Evolutionary conservation across 2,888 invertebrate genomes (phyloP).

Genomic region (Pseudolycoriella hygida): DNA sequence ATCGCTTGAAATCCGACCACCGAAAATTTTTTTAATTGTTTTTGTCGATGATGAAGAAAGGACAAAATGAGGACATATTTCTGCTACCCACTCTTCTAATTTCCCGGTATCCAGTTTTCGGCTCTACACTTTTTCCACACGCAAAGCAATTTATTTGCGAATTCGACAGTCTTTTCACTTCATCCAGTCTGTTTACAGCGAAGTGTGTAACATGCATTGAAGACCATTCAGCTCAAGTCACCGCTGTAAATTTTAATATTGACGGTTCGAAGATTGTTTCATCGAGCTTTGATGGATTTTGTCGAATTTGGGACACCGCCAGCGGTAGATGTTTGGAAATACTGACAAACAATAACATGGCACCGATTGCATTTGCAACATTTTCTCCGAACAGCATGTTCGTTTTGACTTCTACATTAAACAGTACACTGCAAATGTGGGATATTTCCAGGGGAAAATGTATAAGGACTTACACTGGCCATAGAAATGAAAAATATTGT

Average conservation of each 20-base stretch:
- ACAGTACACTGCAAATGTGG: constrained; percentile 97
- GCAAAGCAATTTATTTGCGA: too few relatives aligned
- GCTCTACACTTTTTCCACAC: too few relatives aligned
- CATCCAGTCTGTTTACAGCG: too few relatives aligned
- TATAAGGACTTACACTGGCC: constrained; percentile 93
- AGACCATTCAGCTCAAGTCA: constrained; percentile 98
- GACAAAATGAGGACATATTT: too few relatives aligned
- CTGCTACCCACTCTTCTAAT: too few relatives aligned
- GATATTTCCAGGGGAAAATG: constrained; percentile 98
- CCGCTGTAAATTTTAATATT: constrained; percentile 95
- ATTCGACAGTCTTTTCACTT: too few relatives aligned
- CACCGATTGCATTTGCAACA: constrained; percentile 98
- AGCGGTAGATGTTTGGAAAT: constrained; percentile 99
- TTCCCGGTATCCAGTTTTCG: too few relatives aligned
- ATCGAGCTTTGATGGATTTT: constrained; percentile 95
- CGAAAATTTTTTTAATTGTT: too few relatives aligned
- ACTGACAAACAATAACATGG: constrained; percentile 97
- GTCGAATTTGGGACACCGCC: constrained; percentile 99
- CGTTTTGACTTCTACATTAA: constrained; percentile 92
- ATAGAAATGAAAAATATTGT: constrained; percentile 98
- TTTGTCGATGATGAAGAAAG: too few relatives aligned
- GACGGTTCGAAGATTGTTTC: constrained; percentile 98
- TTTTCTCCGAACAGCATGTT: constrained; percentile 99
- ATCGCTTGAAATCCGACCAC: too few relatives aligned
- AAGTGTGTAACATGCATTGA: constrained; percentile 96